Evolutionary conservation across 35 echinoderm and acorn worm genomes (phyloP).

Genomic region (Stichopus chloronotus): DNA sequence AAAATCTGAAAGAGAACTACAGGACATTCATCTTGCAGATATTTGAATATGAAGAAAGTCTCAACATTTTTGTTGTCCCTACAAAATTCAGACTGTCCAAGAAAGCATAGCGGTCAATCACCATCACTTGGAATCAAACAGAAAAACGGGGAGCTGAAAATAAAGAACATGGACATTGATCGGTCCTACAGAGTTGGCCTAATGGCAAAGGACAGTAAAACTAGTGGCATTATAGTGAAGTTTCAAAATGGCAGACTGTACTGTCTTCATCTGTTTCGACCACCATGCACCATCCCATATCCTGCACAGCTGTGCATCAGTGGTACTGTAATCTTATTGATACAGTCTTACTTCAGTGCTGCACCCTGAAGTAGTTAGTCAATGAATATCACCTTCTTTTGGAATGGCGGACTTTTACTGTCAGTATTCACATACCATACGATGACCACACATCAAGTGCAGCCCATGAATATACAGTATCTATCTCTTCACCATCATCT

Average conservation of each 20-base stretch:
- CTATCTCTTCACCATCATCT: not conserved
- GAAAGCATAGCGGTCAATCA: no score
- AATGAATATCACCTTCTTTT: not conserved
- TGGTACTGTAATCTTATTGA: not conserved
- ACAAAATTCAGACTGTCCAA: no score
- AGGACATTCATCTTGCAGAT: no score
- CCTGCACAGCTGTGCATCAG: not conserved
- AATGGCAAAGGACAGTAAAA: constrained; percentile 3
- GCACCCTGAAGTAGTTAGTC: not conserved
- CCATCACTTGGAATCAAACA: no score
- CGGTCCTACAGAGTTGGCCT: not conserved
- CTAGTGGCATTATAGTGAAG: not conserved
- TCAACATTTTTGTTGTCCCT: no score
- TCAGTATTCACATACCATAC: not conserved
- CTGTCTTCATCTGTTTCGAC: not conserved
- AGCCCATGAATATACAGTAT: no score
- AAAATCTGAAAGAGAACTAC: not conserved
- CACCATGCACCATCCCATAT: not conserved
- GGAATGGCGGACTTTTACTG: not conserved
- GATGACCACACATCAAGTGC: not conserved
- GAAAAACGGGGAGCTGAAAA: not conserved
- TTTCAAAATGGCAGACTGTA: constrained; percentile 11
- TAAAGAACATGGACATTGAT: constrained; percentile 4
- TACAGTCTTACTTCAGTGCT: not conserved
- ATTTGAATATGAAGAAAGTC: no score